These are phyloP conservation scores for Odocoileus hemionus DNA, from an alignment of 2,113 vertebrate species.

Conservation along the genomic window DNA sequence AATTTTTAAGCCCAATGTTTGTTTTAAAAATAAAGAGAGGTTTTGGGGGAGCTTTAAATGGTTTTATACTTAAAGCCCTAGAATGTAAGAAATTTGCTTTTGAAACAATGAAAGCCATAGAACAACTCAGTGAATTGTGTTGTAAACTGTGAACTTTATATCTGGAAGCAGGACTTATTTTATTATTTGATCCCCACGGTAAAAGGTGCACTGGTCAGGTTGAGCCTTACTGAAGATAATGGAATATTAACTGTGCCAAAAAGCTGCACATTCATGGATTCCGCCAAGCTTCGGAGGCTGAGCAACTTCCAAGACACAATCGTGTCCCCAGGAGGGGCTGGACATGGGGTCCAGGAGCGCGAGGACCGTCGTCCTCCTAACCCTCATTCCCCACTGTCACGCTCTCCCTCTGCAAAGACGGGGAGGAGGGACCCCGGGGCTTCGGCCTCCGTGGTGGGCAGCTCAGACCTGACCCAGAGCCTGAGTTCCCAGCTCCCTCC, in stretches of 20 bases:
- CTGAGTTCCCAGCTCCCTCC: too few relatives aligned
- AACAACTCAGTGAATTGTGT: neutral
- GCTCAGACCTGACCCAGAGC: neutral
- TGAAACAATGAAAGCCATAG: neutral
- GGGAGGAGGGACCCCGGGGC: fast-evolving
- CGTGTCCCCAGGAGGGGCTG: neutral
- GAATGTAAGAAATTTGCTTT: neutral
- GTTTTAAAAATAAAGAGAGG: neutral
- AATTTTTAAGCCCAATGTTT: neutral
- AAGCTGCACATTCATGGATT: fast-evolving
- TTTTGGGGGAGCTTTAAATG: neutral
- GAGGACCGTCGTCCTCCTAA: fast-evolving
- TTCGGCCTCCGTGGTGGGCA: fast-evolving
- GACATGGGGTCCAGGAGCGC: fast-evolving
- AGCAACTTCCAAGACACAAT: too few relatives aligned
- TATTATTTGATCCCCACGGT: neutral
- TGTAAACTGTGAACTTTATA: neutral
- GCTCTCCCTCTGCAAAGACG: fast-evolving
- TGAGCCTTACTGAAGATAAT: neutral
- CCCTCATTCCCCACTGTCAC: fast-evolving
- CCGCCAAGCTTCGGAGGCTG: too few relatives aligned
- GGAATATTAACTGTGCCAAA: too few relatives aligned
- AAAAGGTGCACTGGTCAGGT: neutral
- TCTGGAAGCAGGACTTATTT: neutral
- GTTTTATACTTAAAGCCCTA: neutral